Base-by-base conservation (phyloP, 2,888 invertebrate genomes). In the Hoplodrina blanda region DNA sequence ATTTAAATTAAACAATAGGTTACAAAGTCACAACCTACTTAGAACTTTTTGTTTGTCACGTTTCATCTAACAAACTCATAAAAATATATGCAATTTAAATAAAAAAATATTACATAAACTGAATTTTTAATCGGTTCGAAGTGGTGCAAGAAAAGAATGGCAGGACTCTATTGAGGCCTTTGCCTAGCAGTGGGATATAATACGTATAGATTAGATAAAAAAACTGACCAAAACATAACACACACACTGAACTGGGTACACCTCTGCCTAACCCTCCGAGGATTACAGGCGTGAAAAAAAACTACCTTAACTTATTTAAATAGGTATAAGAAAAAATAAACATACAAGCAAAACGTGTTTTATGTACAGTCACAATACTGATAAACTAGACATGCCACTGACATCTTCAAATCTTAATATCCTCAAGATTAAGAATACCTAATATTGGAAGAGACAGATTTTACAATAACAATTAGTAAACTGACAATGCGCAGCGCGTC, bases 401-500 rank as follows among this genome's bases (percentile, higher is more conserved):
- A 76, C 62, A 69, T 57, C n/a, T 49, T 19, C 8, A 49, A 10
- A 69, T 60, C 46, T 37, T 61, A 25, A 55, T 46, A 56, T 19
- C 20, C 20, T 52, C 41, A 33, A 46, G 46, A 46, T 46, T 25
- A 55, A 62, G 44, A 65, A 67, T 55, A 73, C 55, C 11, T 30
- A 49, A 46, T 41, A 60, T 63, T 17, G 30, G 60, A 20, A 54
- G 37, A 25, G 37, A 53, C 17, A 37, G 11, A 50, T 59, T 59
- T 54, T 57, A 54, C 49, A 74, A 59, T 4, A 6, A 37, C 15
- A 44, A 44, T 15, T 54, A 62, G 10, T 56, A 62, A 50, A 69
- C 44, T 66, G 67, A 76, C 53, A 63, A 69, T 56, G 62, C 17
- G 53, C 20, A 53, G 49, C 73, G 80, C 76, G 73, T 78, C 81